A percentile compares a stretch with the other conserved stretches of the same genome.
These are phyloP conservation scores for Caenorhabditis tropicalis DNA, from an alignment of 1,140 invertebrate species.

Conservation along the genomic window DNA sequence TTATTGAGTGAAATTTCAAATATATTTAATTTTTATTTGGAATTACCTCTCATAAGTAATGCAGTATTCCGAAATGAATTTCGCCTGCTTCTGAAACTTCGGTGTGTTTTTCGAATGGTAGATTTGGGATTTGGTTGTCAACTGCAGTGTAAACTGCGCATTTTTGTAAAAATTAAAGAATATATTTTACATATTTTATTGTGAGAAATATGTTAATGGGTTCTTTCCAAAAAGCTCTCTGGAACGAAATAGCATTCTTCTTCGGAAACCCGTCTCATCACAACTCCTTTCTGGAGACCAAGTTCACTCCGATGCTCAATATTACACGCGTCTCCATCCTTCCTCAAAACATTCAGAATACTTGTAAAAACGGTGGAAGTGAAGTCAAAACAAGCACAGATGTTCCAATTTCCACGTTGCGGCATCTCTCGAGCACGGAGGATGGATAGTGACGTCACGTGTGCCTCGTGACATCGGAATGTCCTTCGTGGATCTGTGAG, in stretches of 20 bases:
- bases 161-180: too few species aligned
- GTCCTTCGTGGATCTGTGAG: slow-evolving; percentile 19
- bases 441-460: slow-evolving; percentile 74
- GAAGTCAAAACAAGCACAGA: neutral
- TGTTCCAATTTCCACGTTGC: neutral
- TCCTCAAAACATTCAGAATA: neutral
- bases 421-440: neutral
- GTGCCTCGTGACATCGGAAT: slow-evolving; percentile 77
- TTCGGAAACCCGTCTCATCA: neutral
- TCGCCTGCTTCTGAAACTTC: neutral
- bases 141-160: too few species aligned
- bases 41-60: neutral
- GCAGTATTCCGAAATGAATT: slow-evolving; percentile 26
- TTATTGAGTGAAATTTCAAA: too few species aligned
- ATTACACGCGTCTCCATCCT: neutral
- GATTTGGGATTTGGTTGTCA: too few species aligned
- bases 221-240: neutral
- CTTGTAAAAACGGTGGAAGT: neutral
- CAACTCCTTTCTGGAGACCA: neutral
- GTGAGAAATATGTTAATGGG: too few species aligned
- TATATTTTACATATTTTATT: too few species aligned
- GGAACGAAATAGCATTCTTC: neutral
- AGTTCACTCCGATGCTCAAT: neutral
- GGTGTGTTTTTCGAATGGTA: neutral
- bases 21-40: too few species aligned